These are phyloP conservation scores for Agriotes lineatus DNA, from an alignment of 2,888 invertebrate genomes.

Conservation along the genomic window DNA sequence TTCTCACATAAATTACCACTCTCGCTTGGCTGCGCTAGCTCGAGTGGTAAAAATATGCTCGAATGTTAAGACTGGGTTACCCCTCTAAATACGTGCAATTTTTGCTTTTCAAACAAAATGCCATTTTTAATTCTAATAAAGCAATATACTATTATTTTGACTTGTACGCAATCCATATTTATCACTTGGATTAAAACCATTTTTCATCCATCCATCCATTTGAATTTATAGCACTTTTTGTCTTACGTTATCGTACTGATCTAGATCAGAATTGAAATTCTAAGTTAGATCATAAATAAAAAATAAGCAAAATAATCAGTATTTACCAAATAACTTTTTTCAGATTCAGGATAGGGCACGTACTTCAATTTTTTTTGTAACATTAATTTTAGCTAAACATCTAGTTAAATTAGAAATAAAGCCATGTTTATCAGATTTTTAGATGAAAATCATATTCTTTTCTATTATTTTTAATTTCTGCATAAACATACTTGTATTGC, in stretches of 20 bases:
- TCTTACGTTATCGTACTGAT: not conserved
- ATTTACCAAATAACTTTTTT: not conserved
- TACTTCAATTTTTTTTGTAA: not conserved
- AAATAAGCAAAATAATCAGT: not conserved
- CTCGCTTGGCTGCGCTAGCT: no score
- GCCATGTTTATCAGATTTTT: not conserved
- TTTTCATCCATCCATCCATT: constrained; percentile 4
- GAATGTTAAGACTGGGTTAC: no score
- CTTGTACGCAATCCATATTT: not conserved
- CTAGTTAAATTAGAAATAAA: not conserved
- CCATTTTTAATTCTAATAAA: no score
- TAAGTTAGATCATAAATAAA: no score
- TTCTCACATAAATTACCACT: no score
- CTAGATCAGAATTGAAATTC: no score
- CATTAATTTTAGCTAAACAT: no score
- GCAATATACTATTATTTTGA: no score
- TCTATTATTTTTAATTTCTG: not conserved
- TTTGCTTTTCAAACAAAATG: no score
- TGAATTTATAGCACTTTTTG: constrained; percentile 1
- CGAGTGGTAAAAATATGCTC: no score
- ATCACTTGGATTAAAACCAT: no score
- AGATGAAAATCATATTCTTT: not conserved
- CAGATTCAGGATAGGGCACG: not conserved
- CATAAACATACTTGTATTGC: not conserved
- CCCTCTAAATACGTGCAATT: no score